phyloP scores from a whole-genome alignment of 2,113 vertebrate genomes.

The Solenodon paradoxus region DNA sequence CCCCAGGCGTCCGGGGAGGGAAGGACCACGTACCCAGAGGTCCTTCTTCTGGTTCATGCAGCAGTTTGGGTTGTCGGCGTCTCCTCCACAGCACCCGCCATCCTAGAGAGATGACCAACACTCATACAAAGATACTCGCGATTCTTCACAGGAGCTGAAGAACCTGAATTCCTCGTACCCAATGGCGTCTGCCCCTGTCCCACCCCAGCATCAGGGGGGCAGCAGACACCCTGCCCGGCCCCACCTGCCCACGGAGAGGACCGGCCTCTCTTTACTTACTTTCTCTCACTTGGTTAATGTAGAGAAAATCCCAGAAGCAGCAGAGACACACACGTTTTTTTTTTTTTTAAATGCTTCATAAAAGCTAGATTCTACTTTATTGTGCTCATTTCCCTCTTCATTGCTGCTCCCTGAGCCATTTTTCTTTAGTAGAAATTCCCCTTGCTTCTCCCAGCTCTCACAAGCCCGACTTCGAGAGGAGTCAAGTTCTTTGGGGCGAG shows the following conservation, averaged over 20 bases:
- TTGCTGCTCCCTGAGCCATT: background rate
- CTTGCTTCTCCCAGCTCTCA: background rate
- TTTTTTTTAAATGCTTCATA: background rate
- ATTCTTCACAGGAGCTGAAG: background rate
- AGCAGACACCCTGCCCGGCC: background rate
- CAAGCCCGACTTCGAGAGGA: background rate
- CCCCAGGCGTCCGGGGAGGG: background rate
- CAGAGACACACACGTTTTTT: too few species aligned
- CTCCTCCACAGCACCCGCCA: constrained; percentile 85
- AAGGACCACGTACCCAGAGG: constrained; percentile 58
- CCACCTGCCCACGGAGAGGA: background rate
- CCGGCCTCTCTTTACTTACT: background rate
- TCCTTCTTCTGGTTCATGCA: constrained; percentile 81
- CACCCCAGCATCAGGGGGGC: background rate
- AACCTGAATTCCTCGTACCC: background rate
- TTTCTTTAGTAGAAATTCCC: background rate
- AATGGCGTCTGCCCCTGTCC: background rate
- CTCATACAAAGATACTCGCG: background rate
- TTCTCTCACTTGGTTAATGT: background rate
- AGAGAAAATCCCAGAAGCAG: background rate
- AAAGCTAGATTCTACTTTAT: background rate
- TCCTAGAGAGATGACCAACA: constrained; percentile 72
- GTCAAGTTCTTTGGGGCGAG: background rate
- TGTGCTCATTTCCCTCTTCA: background rate
- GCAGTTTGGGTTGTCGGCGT: constrained; percentile 81